Evolutionary conservation across 53 echinoderm and acorn worm species (phyloP), one percentile per base, ranked within the genome.

Genomic region (Hippasteria phrygiana): DNA sequence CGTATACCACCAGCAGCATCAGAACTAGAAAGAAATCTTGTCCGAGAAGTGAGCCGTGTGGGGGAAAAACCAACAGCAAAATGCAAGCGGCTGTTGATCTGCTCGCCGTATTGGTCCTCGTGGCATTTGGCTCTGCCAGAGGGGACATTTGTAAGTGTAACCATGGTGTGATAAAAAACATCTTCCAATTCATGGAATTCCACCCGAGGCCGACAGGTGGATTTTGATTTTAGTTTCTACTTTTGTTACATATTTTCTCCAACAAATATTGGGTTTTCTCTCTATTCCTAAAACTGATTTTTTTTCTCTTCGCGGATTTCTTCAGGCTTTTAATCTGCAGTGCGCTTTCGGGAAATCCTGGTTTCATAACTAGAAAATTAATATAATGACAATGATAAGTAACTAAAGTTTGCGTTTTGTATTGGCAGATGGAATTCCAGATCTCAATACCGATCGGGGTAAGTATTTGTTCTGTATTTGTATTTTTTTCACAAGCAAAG

Each of bases 371-470:
- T 66, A 5, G 0, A 28, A 31, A 3, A 66, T 66, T 5, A 66
- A 66, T 66, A 29, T 70, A 32, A 32, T 18, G 17, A 16, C 17
- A 17, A 34, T 37, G 34, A 1, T 36, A 7, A 71, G 1, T 31
- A 10, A 20, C 12, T 71, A 18, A 14, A 34, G 34, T 41, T 35
- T 33, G 5, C 38, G 1, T 77, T 42, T 74, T 77, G 13, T 17
- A n/a, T 77, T 16, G 8, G 34, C 55, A 77, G 77, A 77, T 77
- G 77, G 77, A 77, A 54, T 77, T 20, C 77, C 77, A 51, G 77
- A 77, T 51, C 16, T 77, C 53, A 77, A 77, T 36, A 51, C 51
- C 11, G 77, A 77, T 54, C 51, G 77, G 20, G 55, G 77, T 77
- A 1, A 77, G 77, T 53, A 53, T 54, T 76, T 37, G 12, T 47